Base-by-base conservation (phyloP, 2,113 vertebrate genomes). In the Macquaria ambigua region DNA sequence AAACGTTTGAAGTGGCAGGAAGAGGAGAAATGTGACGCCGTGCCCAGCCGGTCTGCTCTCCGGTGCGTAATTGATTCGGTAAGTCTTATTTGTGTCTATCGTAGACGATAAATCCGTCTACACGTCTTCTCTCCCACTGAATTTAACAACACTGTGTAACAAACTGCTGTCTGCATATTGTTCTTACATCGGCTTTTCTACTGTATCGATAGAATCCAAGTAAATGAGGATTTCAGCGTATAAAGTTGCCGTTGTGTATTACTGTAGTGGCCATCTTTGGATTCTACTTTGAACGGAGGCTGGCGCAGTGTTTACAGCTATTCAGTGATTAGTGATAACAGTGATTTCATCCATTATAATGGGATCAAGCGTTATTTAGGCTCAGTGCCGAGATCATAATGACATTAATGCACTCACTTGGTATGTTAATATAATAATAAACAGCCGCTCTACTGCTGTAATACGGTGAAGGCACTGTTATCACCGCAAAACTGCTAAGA, bases 231-330 rank as follows among this genome's bases (percentile, higher is more conserved):
- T 67, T 55, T 63, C 25, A 58, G 34, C 5, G 59, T 5, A 50
- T 78, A 81, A 92, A 91, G 90, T 92, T 91, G 73, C 56, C 71
- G n/a, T 85, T 87, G 87, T 91, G 78, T 90, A 23, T 72, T 53
- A 59, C 15, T 84, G 81, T 77, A 85, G 92, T 80, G 82, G 92
- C 94, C 93, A 94, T 95, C 91, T 94, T 93, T 93, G 88, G 79
- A 61, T 83, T 67, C 1, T 66, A 88, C 74, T 89, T 82, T 73
- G 58, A 68, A 25, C 52, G 28, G 68, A 74, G 80, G 63, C 85
- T 79, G 70, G 73, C 50, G 74, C 70, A 84, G 78, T 69, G 64
- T 68, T 58, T 3, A 48, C 50, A 39, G 74, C 46, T 62, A 18
- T 48, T 55, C n/a, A n/a, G n/a, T n/a, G n/a, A n/a, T n/a, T n/a